Base-by-base conservation (phyloP, 1,140 invertebrate genomes). In the Apis florea region DNA sequence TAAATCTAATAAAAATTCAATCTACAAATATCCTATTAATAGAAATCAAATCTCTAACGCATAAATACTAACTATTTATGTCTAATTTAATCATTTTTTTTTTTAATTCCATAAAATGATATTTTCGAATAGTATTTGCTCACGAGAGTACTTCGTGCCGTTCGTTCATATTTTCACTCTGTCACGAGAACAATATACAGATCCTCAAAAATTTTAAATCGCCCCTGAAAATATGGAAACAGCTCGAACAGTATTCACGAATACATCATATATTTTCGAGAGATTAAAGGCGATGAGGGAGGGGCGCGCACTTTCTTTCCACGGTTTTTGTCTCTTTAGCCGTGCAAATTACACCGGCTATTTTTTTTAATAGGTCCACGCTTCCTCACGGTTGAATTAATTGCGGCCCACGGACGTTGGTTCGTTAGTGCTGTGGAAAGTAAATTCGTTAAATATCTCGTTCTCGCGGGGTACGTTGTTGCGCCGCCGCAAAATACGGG, bases 361-460 rank as follows among this genome's bases (percentile, higher is more conserved):
- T 75, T 85, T 83, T 63, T 86, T 86, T 86, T 79, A 86, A 86
- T 86, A 73, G 70, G 79, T 77, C 54, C 72, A 64, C 77, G 69
- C 58, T 72, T 58, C 79, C 79, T n/a, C 49, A 64, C 70, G 80
- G 84, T 85, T 86, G 84, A 86, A 86, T 86, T 86, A 86, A 86
- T 86, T 86, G 80, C 84, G 74, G 63, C 58, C 64, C 82, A 69
- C 85, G 83, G 56, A 82, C 85, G 76, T 73, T 79, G 84, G 84
- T 86, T 85, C 80, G 85, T 85, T 85, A 86, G 79, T 64, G 76
- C 79, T 53, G 63, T 24, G 51, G 79, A 78, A 85, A 85, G 85
- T 86, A 86, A 86, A 85, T 86, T 86, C 80, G 85, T 86, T 86
- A 86, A 86, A 86, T 86, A 67, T 85, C 85, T 86, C 84, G 75